phyloP scores from a whole-genome alignment of 2,888 invertebrate species.

The Ditylenchus weischeri region DNA sequence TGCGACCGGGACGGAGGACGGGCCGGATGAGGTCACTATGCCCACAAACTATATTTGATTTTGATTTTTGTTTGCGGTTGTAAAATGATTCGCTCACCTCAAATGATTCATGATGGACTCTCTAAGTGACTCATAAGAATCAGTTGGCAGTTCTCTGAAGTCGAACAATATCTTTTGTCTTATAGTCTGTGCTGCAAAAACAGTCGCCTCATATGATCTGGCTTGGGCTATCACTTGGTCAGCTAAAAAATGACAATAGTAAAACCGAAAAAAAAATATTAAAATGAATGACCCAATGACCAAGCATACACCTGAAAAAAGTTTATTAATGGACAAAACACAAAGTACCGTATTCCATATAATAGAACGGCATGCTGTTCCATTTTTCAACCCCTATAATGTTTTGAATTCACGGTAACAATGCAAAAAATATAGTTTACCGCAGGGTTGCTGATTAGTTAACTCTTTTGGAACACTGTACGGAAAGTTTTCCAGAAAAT shows the following conservation, averaged over 20 bases:
- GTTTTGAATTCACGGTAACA: no score
- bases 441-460: no score
- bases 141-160: constrained; percentile 73
- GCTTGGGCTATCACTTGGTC: constrained; percentile 87
- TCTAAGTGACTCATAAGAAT: constrained; percentile 76
- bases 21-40: no score
- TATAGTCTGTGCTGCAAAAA: constrained; percentile 97
- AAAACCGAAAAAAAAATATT: background rate
- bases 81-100: constrained; percentile 40
- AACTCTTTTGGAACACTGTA: no score
- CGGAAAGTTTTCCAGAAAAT: no score
- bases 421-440: no score
- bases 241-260: constrained; percentile 66
- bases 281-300: background rate
- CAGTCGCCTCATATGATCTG: constrained; percentile 83
- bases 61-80: no score
- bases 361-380: no score
- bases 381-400: no score
- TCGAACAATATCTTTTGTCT: constrained; percentile 65
- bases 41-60: no score
- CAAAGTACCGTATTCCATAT: no score
- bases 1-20: no score
- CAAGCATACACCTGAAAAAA: constrained; percentile 66
- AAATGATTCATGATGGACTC: constrained; percentile 87
- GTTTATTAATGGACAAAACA: constrained; percentile 11